Conservation (phyloP, 2,888 invertebrate species). For the Nemapogon koenigi region DNA sequence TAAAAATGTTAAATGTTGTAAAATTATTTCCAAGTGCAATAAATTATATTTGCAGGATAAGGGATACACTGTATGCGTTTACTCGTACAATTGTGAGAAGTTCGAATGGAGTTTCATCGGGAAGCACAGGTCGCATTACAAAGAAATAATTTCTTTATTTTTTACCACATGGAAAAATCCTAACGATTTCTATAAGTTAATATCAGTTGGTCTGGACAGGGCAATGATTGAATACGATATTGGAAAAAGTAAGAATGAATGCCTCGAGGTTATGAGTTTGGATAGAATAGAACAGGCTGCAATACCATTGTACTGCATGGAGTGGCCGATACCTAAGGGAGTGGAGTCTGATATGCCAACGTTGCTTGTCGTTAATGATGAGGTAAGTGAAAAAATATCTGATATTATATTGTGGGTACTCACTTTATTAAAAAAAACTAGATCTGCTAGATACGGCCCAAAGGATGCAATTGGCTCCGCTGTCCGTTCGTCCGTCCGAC, state of each 20-base stretch:
- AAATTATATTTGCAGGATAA: slow-evolving; percentile 53
- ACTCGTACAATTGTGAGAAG: slow-evolving; percentile 36
- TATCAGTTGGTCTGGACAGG: slow-evolving; percentile 67
- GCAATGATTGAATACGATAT: slow-evolving; percentile 67
- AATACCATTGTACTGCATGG: slow-evolving; percentile 55
- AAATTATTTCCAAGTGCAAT: too few species aligned
- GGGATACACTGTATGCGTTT: slow-evolving; percentile 55
- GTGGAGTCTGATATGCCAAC: slow-evolving; percentile 31
- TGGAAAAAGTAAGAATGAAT: slow-evolving; percentile 40
- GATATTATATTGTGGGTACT: too few species aligned
- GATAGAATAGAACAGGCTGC: slow-evolving; percentile 70
- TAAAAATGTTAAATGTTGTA: too few species aligned
- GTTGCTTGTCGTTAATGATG: slow-evolving; percentile 68
- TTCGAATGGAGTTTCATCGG: slow-evolving; percentile 61
- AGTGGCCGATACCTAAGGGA: slow-evolving; percentile 33
- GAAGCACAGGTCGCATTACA: slow-evolving; percentile 68
- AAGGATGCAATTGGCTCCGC: too few species aligned
- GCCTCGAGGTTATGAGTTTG: slow-evolving; percentile 43
- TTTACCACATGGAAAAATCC: slow-evolving; percentile 50
- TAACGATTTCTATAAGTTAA: slow-evolving; percentile 43
- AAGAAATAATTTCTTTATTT: slow-evolving; percentile 59
- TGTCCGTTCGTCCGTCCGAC: too few species aligned
- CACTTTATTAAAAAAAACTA: too few species aligned
- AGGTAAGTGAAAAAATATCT: too few species aligned
- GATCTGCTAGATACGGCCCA: too few species aligned